Percentiles rank a stretch among this genome's conserved stretches.
These are phyloP conservation scores for Myotis vivesi DNA, from an alignment of 2,797 vertebrate species.

Conservation along the genomic window DNA sequence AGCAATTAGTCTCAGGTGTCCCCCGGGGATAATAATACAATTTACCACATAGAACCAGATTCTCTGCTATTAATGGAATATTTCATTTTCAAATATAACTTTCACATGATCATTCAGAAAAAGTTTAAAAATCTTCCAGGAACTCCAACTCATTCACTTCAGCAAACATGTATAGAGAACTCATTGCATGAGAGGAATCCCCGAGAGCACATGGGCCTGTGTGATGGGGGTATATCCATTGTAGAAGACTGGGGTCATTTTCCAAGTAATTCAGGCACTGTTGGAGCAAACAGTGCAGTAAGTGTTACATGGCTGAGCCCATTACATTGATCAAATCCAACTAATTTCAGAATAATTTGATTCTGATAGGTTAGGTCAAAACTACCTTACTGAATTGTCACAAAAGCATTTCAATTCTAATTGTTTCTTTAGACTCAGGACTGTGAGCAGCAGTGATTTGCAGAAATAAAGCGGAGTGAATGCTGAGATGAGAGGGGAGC, in stretches of 20 bases:
- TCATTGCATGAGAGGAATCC: background rate
- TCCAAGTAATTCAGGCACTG: background rate
- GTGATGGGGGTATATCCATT: background rate
- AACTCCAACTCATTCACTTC: background rate
- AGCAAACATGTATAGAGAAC: background rate
- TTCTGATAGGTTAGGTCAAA: slow-evolving; percentile 4
- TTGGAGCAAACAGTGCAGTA: background rate
- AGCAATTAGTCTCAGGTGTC: background rate
- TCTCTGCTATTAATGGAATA: background rate
- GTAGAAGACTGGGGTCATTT: background rate
- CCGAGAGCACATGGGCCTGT: no score
- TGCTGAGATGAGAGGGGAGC: background rate
- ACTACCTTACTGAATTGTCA: background rate
- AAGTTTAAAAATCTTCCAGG: background rate
- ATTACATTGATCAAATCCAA: background rate
- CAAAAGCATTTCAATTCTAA: background rate
- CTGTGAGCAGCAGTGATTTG: background rate
- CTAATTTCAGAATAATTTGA: slow-evolving; percentile 17
- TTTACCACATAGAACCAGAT: background rate
- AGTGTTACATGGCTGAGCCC: background rate
- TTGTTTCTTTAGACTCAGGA: background rate
- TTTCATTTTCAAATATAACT: background rate
- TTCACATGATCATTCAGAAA: background rate
- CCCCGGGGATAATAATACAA: background rate
- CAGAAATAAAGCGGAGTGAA: background rate